Base-by-base conservation (phyloP, 1,140 invertebrate genomes). In the Danaus plexippus region DNA sequence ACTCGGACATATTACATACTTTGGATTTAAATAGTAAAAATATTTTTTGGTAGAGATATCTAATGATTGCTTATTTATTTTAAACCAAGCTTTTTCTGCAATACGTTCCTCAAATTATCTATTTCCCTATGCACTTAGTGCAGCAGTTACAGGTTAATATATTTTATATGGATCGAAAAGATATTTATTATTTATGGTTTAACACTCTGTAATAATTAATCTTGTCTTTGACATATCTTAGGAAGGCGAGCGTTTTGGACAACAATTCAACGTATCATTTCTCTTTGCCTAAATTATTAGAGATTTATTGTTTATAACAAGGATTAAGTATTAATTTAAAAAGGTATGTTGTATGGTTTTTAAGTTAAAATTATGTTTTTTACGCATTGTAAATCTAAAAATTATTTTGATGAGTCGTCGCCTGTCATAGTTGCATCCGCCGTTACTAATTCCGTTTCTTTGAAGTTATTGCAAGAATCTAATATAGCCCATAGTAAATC, bases 401-500 rank as follows among this genome's bases (percentile, higher is more conserved):
- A 64, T 48, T 58, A 71, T 73, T 75, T 75, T 74, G 79, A 84
- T 85, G 81, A 85, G 77, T 82, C 74, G 77, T 71, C 70, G 73
- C 54, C 73, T 78, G 73, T 77, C 75, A 75, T 76, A 75, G 61
- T 59, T 69, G 80, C 72, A 80, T 82, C 81, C 76, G 77, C 71
- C 73, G 76, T 72, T 68, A 66, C 59, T 54, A 32, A 32, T 32
- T 32, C 7, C 22, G 22, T 32, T 32, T 8, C 22, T 32, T 32
- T 7, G 22, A 32, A 32, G 22, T 32, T 32, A 32, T 32, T 32
- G 22, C 22, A 32, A 32, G 22, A 4, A 32, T 32, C 22, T 32
- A 32, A 32, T 32, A 32, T 32, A 32, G 22, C 4, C 22, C 2
- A 32, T 32, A 32, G 22, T 32, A 32, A 7, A 32, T 32, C 22